Base-by-base conservation (phyloP, 2,888 invertebrate genomes). In the Caenorhabditis angaria region DNA sequence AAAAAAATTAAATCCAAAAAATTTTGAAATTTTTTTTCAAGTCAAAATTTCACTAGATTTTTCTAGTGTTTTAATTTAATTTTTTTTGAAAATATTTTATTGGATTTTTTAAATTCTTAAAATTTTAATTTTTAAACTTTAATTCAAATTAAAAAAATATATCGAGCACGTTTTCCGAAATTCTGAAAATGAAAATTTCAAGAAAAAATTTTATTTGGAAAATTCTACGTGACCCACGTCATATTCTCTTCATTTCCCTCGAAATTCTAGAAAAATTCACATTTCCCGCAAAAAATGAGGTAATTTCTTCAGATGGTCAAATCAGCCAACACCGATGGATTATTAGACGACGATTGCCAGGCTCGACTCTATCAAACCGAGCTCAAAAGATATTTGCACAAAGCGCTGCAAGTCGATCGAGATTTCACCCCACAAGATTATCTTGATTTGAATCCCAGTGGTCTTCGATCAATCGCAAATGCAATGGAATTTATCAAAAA, bases 291-390 rank as follows among this genome's bases (percentile, higher is more conserved):
- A 32, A 32, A 32, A 32, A 32, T 8, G 12, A 55, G 12, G 4
- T 20, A 28, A 18, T 41, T 41, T 48, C 25, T 55, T 25, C 48
- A 74, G 64, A 80, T 80, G 80, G 77, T 99, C 47, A 99, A 99
- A 88, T 96, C 96, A 77, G 97, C 81, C 87, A 97, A 99, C 87
- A 99, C 97, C 0, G 97, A 91, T 82, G 91, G 91, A 8, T 88
- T 99, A 48, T 90, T 99, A 54, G 99, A 99, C 88, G 97, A 99
- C 87, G 97, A 99, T 88, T 96, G 96, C 87, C 97, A 97, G 54
- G 85, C 85, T 12, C 53, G 86, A 14, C 78, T 86, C 35, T 86
- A 83, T 66, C 86, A 86, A 60, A 81, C 75, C 5, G 86, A 86
- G 56, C 77, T 86, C 18, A 86, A 86, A 65, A 73, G 76, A 24